Base-by-base conservation (phyloP, 2,797 vertebrate species). In the Carapus acus region DNA sequence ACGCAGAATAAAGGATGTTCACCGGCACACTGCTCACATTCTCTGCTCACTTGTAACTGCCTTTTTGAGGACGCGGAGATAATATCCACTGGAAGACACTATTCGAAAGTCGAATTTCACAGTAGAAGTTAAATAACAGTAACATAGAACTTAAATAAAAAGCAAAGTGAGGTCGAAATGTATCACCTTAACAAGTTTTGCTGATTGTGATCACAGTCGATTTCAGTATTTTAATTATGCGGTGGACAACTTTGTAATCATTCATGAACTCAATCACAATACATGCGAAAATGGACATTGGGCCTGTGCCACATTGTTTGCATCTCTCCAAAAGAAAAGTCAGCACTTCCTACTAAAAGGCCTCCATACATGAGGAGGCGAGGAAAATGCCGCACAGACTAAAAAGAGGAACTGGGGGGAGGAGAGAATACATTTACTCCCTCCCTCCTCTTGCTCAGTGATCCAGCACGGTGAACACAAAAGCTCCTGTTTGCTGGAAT, bases 401-500 rank as follows among this genome's bases (percentile, higher is more conserved):
- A 74, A 74, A 78, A 62, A 71, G 78, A 79, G 70, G 22, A 71
- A 83, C 65, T 65, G 76, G 51, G 72, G 73, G 68, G 74, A 67
- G 47, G 54, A 69, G 59, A 76, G 69, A 76, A 73, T 71, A 58
- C 61, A 63, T 38, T 62, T 61, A 61, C 65, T 69, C 49, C 65
- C 59, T 66, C 69, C 71, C 70, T 78, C 65, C 67, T 68, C 56
- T 50, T 85, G 79, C 67, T 85, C 81, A 84, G 57, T 84, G 80
- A 84, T 84, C 79, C 83, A 84, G 74, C 72, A 75, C 82, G 64
- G 68, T 43, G 73, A 73, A 77, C 77, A 85, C 83, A 80, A 85
- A 85, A 82, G 84, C 79, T 71, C 56, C 81, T 77, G 72, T 79
- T 80, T 74, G 63, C 69, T 72, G 65, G 67, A 45, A 46, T 70